phyloP scores from a whole-genome alignment of 2,797 vertebrate species.

The Rhinella marina region DNA sequence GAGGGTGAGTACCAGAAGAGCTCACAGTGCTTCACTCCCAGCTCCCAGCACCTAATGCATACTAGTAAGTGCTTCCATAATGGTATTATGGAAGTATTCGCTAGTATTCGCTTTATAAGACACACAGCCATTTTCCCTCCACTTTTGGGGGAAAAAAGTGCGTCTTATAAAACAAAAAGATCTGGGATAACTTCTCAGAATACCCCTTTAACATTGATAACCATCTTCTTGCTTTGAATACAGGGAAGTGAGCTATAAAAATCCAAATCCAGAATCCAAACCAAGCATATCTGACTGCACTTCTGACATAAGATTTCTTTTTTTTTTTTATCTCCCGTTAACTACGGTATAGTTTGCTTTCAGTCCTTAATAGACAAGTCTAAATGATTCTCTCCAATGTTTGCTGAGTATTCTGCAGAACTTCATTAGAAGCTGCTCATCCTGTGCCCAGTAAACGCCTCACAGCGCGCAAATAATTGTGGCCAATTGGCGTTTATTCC shows the following conservation, averaged over 20 bases:
- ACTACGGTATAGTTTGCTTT: neutral
- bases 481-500: constrained; percentile 33
- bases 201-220: neutral
- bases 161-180: no score
- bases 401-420: constrained; percentile 3
- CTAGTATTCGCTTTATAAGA: no score
- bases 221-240: neutral
- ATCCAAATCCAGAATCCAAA: neutral
- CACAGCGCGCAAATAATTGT: constrained; percentile 21
- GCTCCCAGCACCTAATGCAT: no score
- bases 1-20: no score
- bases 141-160: no score
- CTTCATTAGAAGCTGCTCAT: constrained; percentile 24
- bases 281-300: neutral
- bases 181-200: neutral
- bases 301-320: neutral
- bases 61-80: no score
- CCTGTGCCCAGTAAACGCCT: neutral
- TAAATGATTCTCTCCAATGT: neutral
- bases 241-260: neutral
- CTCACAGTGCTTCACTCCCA: no score
- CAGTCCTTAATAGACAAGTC: neutral
- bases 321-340: neutral
- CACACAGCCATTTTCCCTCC: no score
- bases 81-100: no score